These are phyloP conservation scores for Metacarcinus magister DNA, from an alignment of 2,888 invertebrate species.

Conservation along the genomic window DNA sequence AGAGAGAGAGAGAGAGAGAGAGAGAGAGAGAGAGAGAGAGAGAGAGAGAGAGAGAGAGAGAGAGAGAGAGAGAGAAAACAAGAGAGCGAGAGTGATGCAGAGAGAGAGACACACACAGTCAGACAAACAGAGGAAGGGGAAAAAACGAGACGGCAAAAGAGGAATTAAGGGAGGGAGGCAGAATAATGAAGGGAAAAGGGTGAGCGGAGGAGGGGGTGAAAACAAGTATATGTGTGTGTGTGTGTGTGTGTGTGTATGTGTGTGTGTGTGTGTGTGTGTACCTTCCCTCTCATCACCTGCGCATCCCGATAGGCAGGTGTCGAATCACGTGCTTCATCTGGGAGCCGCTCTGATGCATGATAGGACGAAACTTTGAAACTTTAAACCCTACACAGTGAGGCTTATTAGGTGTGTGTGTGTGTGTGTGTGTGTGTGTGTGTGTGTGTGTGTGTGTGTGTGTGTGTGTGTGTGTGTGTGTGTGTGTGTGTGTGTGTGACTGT, in stretches of 20 bases:
- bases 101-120: background rate
- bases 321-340: no score
- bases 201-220: background rate
- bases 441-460: constrained; percentile 43
- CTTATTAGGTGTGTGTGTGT: no score
- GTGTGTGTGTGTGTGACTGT: background rate
- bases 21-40: background rate
- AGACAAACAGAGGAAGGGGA: background rate
- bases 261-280: background rate
- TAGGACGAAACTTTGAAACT: no score
- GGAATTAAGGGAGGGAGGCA: background rate
- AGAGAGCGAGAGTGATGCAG: background rate
- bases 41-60: constrained; percentile 12
- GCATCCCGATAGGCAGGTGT: no score
- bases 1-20: background rate
- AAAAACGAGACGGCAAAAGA: background rate
- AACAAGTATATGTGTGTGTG: background rate
- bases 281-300: no score
- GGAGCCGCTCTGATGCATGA: no score
- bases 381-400: no score
- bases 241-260: constrained; percentile 9
- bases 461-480: constrained; percentile 48
- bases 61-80: background rate
- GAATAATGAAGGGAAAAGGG: constrained; percentile 18
- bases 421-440: no score